Conservation (phyloP, 2,888 invertebrate genomes). For the Colletes collaris region DNA sequence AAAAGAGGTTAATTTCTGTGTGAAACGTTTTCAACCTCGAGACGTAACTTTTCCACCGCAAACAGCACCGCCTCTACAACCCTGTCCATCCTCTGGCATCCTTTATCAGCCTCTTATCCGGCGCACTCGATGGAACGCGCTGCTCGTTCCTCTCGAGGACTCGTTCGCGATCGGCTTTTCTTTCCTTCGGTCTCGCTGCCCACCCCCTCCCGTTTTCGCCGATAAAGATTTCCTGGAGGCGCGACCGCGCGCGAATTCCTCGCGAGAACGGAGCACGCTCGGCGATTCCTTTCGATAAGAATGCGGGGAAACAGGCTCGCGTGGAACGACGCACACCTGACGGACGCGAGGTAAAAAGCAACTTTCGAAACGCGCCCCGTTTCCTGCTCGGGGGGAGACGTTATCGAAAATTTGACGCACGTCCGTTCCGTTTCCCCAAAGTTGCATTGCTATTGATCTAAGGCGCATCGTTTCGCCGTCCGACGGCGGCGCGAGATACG, state of each 20-base stretch:
- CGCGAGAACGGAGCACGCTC: too few species aligned
- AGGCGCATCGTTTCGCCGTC: slow-evolving; percentile 37
- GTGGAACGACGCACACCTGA: background rate
- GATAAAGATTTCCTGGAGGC: background rate
- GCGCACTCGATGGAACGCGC: background rate
- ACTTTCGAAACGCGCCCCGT: slow-evolving; percentile 1
- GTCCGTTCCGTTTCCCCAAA: slow-evolving; percentile 23
- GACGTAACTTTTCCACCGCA: too few species aligned
- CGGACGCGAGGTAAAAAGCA: background rate
- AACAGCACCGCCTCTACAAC: too few species aligned
- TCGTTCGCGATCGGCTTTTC: background rate
- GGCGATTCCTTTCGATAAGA: background rate
- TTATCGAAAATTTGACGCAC: slow-evolving; percentile 35
- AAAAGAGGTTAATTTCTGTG: too few species aligned
- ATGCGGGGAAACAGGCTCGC: too few species aligned
- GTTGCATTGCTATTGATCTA: slow-evolving; percentile 48
- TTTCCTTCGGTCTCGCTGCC: slow-evolving; percentile 63
- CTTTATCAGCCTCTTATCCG: slow-evolving; percentile 8
- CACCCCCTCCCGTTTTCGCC: slow-evolving; percentile 16
- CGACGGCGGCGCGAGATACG: slow-evolving; percentile 25
- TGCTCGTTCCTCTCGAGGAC: background rate
- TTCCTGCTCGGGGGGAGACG: background rate
- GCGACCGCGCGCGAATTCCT: too few species aligned
- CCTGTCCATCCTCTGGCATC: slow-evolving; percentile 1
- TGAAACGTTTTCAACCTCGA: too few species aligned